Evolutionary conservation across 2,113 vertebrate species (phyloP), one percentile per base, ranked within the genome.

Genomic region (Edolisoma coerulescens): DNA sequence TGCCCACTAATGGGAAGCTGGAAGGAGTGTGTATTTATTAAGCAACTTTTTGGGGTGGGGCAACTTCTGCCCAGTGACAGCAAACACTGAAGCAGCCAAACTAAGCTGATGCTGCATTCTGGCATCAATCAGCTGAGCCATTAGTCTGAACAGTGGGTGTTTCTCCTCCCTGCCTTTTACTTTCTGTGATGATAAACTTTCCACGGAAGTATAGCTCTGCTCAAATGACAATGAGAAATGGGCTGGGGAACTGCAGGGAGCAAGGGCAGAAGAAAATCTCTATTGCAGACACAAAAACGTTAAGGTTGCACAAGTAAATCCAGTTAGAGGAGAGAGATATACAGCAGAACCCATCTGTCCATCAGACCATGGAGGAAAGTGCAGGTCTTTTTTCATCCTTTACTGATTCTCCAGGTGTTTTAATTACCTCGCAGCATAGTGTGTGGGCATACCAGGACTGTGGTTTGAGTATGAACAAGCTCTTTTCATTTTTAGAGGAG

Each of bases 201-300:
- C 47, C 50, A n/a, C 2, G 21, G 44, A 91, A 75, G 68, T 64
- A 23, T 6, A 37, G 57, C 44, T 96, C 90, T 94, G 84, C 81
- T 89, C 68, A 95, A 93, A 59, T 82, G 95, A 96, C 96, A 93
- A 54, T 86, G 90, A 97, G 94, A 91, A 95, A 96, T 92, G 86
- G 78, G 65, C 68, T 94, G 74, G 10, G 16, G 67, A 92, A 44
- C 90, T 64, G 45, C 60, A 64, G 71, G 75, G 87, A 95, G 76
- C 75, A 95, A 94, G 93, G 94, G 79, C 37, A 70, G 84, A 79
- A 83, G 64, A 81, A 96, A 96, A 97, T 86, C 60, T 96, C 71
- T 95, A 37, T 52, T 88, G 56, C 85, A 89, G 90, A 74, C 60
- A 84, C 68, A 92, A 86, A 92, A 89, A 80, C 39, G 32, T 86